Base-by-base conservation (phyloP, 1,140 invertebrate genomes). In the Ectropis grisescens region DNA sequence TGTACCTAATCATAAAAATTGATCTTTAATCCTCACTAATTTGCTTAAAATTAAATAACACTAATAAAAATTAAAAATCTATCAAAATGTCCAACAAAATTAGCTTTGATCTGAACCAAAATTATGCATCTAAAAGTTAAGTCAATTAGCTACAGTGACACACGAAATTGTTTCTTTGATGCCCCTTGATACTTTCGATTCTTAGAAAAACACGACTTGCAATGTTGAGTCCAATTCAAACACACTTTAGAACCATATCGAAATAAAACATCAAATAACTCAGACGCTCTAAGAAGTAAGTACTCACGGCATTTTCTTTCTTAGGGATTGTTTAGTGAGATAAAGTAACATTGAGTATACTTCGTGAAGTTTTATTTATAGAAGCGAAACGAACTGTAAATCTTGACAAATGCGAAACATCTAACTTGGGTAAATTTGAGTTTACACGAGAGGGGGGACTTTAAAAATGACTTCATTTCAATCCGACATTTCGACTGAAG, bases 361-460 rank as follows among this genome's bases (percentile, higher is more conserved):
- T 22, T 22, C 19, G 19, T 9, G 4, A 22, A 22, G 19, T 22
- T 22, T 22, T 22, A 9, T 22, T 22, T 22, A 22, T 22, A 5
- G 9, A 4, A 4, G 19, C 9, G 19, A 9, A 22, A 26, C 4
- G 2, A 34, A 22, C 12, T 7, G 35, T 61, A 57, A 57, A 62
- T 66, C 53, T 52, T 56, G 44, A 58, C 53, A 55, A 58, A 62
- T 58, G 47, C 47, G 51, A 52, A 52, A 61, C 58, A 57, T 48
- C 41, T 43, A 53, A 47, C 45, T 51, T 30, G 39, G 45, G 41
- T 42, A 25, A 54, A 49, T 39, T 36, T 37, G n/a, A n/a, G n/a
- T n/a, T n/a, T n/a, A n/a, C 27, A 26, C 23, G n/a, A 15, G 27
- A 33, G 41, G 29, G 40, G 42, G 40, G 51, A 47, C 11, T 58